These are phyloP conservation scores for Psilanteris sp. DNA, from an alignment of 1,140 invertebrate genomes.

Conservation along the genomic window DNA sequence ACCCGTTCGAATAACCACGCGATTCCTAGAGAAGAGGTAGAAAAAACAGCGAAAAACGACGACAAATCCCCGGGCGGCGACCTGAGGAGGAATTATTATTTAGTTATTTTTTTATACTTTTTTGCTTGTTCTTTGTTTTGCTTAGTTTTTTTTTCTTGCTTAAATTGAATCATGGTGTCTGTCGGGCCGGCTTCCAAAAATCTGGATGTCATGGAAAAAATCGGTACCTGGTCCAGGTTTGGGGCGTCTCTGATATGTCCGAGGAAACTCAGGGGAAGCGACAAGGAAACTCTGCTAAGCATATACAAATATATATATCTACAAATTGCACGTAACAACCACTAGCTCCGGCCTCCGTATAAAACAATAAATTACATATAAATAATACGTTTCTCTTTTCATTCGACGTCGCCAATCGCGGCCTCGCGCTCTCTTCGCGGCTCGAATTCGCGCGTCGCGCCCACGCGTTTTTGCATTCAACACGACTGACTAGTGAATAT, in stretches of 20 bases:
- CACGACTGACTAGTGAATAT: constrained; percentile 55
- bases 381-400: constrained; percentile 31
- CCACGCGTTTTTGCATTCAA: constrained; percentile 4
- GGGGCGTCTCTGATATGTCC: constrained; percentile 61
- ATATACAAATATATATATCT: constrained; percentile 58
- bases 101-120: constrained; percentile 57
- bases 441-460: not conserved
- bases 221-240: constrained; percentile 18
- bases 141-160: constrained; percentile 18
- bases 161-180: constrained; percentile 65
- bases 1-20: constrained; percentile 67
- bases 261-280: constrained; percentile 60
- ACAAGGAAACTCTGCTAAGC: constrained; percentile 49
- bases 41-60: constrained; percentile 78
- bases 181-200: constrained; percentile 37
- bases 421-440: no score
- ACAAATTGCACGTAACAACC: constrained; percentile 55
- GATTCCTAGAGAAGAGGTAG: constrained; percentile 77
- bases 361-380: constrained; percentile 57
- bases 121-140: constrained; percentile 47
- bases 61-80: constrained; percentile 70
- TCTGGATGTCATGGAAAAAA: constrained; percentile 59
- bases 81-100: constrained; percentile 63
- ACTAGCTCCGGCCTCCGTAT: constrained; percentile 38
- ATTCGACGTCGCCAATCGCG: no score